Conservation (phyloP, 2,888 invertebrate species). For the Drosophila putrida region DNA sequence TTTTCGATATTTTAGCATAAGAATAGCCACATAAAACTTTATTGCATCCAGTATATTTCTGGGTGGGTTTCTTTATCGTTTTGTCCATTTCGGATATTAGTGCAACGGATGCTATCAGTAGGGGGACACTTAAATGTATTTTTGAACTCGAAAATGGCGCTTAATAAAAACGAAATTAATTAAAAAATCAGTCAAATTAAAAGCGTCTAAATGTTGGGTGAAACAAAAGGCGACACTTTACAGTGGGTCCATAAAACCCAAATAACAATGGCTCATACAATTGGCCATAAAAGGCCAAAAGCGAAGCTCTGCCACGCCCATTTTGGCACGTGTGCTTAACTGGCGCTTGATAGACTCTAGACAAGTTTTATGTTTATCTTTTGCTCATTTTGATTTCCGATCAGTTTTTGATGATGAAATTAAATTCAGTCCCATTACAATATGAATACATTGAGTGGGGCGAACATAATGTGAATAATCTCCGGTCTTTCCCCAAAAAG, state of each 20-base stretch:
- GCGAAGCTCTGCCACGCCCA: conserved; percentile 48
- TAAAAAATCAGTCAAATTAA: conserved; percentile 57
- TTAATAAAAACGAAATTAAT: conserved; percentile 63
- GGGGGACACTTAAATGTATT: conserved; percentile 26
- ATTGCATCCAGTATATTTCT: conserved; percentile 55
- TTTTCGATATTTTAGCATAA: conserved; percentile 61
- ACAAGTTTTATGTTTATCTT: conserved; percentile 26
- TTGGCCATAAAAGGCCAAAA: conserved; percentile 49
- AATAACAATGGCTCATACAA: conserved; percentile 59
- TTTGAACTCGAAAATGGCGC: conserved; percentile 25
- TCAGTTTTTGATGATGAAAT: conserved; percentile 43
- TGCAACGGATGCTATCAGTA: conserved; percentile 46
- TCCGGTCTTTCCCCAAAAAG: conserved; percentile 13
- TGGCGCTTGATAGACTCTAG: conserved; percentile 33
- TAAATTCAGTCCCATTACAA: conserved; percentile 49
- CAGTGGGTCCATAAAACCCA: conserved; percentile 36
- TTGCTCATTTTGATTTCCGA: conserved; percentile 15
- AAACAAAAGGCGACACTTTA: conserved; percentile 58
- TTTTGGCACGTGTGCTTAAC: conserved; percentile 54
- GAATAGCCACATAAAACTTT: conserved; percentile 71
- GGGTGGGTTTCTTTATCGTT: conserved; percentile 51
- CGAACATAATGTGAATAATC: conserved; percentile 30
- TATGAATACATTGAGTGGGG: conserved; percentile 52
- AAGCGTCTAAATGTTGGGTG: conserved; percentile 42
- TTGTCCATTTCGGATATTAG: conserved; percentile 4